Conservation (phyloP, 2,888 invertebrate genomes). For the Drosophila prostipennis region DNA sequence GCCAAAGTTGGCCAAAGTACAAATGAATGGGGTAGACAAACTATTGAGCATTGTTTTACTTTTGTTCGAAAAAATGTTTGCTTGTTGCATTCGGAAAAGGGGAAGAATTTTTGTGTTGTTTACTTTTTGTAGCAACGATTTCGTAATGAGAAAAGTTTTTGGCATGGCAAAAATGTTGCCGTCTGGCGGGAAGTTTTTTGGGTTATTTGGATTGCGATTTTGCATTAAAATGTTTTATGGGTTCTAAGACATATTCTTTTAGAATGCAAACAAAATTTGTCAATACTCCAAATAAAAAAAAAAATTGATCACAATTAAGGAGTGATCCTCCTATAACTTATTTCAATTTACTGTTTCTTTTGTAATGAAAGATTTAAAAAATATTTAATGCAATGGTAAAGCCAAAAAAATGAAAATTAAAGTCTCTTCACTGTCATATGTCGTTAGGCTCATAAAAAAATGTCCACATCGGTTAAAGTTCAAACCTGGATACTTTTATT, state of each 20-base stretch:
- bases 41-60: slow-evolving; percentile 61
- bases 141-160: slow-evolving; percentile 70
- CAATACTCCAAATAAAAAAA: no score
- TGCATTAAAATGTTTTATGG: slow-evolving; percentile 24
- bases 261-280: no score
- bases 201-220: slow-evolving; percentile 19
- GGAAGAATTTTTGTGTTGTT: slow-evolving; percentile 13
- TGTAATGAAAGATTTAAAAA: no score
- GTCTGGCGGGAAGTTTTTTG: slow-evolving; percentile 38
- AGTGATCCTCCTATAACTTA: no score
- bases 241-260: background rate
- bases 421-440: no score
- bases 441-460: no score
- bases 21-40: slow-evolving; percentile 43
- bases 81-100: slow-evolving; percentile 53
- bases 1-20: slow-evolving; percentile 43
- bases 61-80: slow-evolving; percentile 61
- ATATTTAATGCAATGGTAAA: no score
- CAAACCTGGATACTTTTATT: no score
- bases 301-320: no score
- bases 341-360: no score
- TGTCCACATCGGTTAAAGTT: no score
- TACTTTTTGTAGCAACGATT: slow-evolving; percentile 47
- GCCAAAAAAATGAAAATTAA: no score
- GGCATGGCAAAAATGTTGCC: slow-evolving; percentile 41